Conservation (phyloP, 2,797 vertebrate genomes). For the Acanthurus leucopareius region DNA sequence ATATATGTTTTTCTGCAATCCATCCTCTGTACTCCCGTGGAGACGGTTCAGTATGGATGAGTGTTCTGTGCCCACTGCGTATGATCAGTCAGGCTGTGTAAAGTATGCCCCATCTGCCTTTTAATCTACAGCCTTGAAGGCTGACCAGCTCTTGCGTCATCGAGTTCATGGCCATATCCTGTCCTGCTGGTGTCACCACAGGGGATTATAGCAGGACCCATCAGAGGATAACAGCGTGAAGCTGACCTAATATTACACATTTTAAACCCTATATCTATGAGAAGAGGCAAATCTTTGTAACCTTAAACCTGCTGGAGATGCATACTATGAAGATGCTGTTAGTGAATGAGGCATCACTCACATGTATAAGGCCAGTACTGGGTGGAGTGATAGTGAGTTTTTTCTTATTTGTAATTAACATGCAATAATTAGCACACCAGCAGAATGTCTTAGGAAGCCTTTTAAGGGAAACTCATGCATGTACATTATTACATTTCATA, state of each 20-base stretch:
- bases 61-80: constrained; percentile 9
- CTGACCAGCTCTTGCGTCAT: constrained; percentile 36
- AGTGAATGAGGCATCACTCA: neutral
- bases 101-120: constrained; percentile 26
- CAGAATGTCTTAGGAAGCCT: neutral
- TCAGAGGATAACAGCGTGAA: constrained; percentile 34
- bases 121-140: constrained; percentile 40
- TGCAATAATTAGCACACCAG: neutral
- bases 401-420: constrained; percentile 5
- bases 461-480: neutral
- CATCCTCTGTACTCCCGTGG: neutral
- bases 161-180: constrained; percentile 41
- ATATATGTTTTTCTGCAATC: constrained; percentile 1
- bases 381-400: neutral
- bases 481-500: neutral
- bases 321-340: constrained; percentile 11
- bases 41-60: constrained; percentile 12
- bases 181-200: constrained; percentile 34
- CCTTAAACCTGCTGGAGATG: constrained; percentile 21
- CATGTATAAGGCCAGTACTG: neutral
- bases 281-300: constrained; percentile 14
- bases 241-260: constrained; percentile 12
- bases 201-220: constrained; percentile 19
- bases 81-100: constrained; percentile 38
- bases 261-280: constrained; percentile 22